These are phyloP conservation scores for Martes martes DNA, from an alignment of 2,113 vertebrate genomes.

Conservation along the genomic window DNA sequence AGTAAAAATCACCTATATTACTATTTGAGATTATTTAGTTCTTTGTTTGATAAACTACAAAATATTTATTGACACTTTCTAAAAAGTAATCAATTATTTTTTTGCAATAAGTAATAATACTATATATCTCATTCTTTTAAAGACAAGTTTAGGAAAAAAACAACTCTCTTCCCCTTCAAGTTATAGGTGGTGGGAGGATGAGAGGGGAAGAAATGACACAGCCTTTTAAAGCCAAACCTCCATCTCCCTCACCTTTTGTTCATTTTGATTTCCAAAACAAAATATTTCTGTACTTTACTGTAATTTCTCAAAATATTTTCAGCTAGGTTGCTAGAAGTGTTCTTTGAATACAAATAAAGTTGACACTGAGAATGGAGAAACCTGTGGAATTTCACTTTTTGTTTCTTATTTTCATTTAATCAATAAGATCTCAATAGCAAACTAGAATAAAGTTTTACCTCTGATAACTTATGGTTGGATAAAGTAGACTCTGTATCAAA, in stretches of 20 bases:
- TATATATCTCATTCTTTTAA: background rate
- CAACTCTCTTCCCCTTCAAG: background rate
- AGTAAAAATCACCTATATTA: background rate
- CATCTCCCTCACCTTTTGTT: background rate
- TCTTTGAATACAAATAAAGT: conserved; percentile 1
- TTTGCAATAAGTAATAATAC: background rate
- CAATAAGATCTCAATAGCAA: background rate
- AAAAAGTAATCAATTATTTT: background rate
- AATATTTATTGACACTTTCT: background rate
- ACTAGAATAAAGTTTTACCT: conserved; percentile 4
- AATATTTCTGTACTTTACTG: background rate
- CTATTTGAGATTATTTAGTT: conserved; percentile 18
- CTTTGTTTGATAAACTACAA: conserved; percentile 32
- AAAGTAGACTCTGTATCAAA: conserved; percentile 3
- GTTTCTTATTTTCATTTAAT: conserved; percentile 5
- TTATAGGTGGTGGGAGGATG: background rate
- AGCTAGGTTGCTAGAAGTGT: background rate
- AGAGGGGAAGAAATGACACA: background rate
- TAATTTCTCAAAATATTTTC: conserved; percentile 36
- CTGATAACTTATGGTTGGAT: background rate
- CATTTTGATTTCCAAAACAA: conserved; percentile 36
- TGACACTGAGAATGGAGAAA: conserved; percentile 7
- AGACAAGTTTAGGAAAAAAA: background rate
- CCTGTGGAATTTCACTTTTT: background rate
- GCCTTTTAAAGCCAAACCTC: background rate